Evolutionary conservation across 2,113 vertebrate genomes (phyloP), one percentile per base, ranked within the genome.

Genomic region (Orycteropus afer): DNA sequence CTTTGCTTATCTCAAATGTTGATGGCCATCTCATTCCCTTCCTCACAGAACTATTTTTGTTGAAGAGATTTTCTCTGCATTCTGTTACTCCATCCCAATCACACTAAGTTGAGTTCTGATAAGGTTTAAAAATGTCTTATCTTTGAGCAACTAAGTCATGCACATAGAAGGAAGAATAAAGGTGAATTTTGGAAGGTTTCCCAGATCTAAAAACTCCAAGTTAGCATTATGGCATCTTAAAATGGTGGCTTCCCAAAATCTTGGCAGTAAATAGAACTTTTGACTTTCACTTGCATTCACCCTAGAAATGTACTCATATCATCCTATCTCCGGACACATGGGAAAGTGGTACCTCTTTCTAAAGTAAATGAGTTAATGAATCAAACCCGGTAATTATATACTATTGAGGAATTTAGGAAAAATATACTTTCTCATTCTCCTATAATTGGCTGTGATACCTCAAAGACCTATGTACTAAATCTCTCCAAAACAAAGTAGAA

Each of bases 401-500:
- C 40, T 85, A 18, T 25, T 82, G 40, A 40, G 17, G 7, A 93
- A 89, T 14, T 51, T 92, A 65, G 23, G 55, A 81, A 78, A 87
- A 90, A 86, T 34, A 2, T 42, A 53, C 32, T 45, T 74, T 89
- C 94, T 90, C 3, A 42, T 82, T 95, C 22, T 88, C 27, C 78
- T 89, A 14, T 86, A 42, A 71, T 11, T 27, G 86, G 47, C 47
- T 89, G 22, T 74, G 37, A 92, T 42, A 95, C 29, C 40, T 86
- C 82, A 74, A 89, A 86, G 14, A 82, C 1, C 90, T 77, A 73
- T 8, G 51, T 69, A 17, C 7, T 65, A 57, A 81, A 71, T 87
- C 18, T 77, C 96, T 95, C 79, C 17, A 45, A 22, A 79, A 23
- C 40, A 93, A 86, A 86, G 25, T 94, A 90, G 61, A 71, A 92